Percentiles rank a stretch among this genome's conserved stretches.
phyloP scores from a whole-genome alignment of 2,797 vertebrate species.

The Selene dorsalis region DNA sequence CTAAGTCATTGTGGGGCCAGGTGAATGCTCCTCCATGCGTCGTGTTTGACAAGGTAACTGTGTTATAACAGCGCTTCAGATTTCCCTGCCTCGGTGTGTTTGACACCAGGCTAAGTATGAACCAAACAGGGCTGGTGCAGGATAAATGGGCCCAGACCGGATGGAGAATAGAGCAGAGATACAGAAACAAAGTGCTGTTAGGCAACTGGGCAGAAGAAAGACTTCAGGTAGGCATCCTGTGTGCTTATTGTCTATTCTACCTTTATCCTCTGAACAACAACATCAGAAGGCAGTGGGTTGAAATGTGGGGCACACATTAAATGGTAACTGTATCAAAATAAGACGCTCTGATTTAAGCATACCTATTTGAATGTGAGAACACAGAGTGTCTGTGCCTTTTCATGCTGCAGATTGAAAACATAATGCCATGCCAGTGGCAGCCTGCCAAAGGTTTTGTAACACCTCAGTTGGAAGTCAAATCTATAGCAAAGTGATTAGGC shows the following conservation, averaged over 20 bases:
- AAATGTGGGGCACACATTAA: neutral
- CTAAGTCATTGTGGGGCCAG: conserved; percentile 43
- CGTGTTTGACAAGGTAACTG: conserved; percentile 50
- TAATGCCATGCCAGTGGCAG: conserved; percentile 33
- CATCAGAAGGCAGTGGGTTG: neutral
- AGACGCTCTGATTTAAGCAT: neutral
- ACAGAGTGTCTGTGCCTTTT: conserved; percentile 19
- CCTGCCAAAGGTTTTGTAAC: conserved; percentile 53
- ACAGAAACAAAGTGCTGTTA: conserved; percentile 80
- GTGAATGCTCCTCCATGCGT: conserved; percentile 52
- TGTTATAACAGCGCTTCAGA: conserved; percentile 27
- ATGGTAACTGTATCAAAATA: neutral
- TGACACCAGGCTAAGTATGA: conserved; percentile 52
- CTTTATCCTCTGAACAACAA: neutral
- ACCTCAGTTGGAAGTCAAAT: conserved; percentile 70
- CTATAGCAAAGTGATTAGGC: conserved; percentile 79
- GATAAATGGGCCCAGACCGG: conserved; percentile 78
- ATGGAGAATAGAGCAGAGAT: conserved; percentile 82
- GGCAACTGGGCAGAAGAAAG: conserved; percentile 86
- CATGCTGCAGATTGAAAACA: conserved; percentile 38
- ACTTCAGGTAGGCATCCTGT: conserved; percentile 76
- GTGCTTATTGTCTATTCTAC: neutral
- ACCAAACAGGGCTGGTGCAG: conserved; percentile 28
- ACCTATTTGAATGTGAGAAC: conserved; percentile 31
- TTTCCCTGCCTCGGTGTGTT: conserved; percentile 10